Conservation (phyloP, 2,888 invertebrate species). For the Uloborus plumipes region DNA sequence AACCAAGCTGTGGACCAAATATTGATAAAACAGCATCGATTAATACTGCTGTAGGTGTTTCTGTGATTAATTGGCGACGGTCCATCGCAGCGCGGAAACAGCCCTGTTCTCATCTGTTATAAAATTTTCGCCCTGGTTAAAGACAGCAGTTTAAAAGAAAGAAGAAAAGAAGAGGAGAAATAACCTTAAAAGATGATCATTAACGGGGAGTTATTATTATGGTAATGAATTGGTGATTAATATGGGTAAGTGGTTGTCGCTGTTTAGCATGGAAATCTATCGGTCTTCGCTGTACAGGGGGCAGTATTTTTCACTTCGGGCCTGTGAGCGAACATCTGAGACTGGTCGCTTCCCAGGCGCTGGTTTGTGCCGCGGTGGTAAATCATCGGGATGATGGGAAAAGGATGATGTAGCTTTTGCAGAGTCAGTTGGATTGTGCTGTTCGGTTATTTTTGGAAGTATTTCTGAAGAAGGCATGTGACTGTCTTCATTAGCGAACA, state of each 20-base stretch:
- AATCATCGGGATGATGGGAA: conserved; percentile 38
- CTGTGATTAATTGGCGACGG: conserved; percentile 58
- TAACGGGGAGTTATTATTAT: conserved; percentile 61
- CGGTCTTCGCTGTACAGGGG: conserved; percentile 1
- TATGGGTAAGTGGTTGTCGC: conserved; percentile 27
- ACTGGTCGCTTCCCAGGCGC: conserved; percentile 27
- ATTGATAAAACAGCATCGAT: conserved; percentile 60
- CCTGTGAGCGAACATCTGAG: conserved; percentile 11
- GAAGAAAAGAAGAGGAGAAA: conserved; percentile 4
- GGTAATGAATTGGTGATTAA: conserved; percentile 64
- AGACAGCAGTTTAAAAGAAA: not conserved
- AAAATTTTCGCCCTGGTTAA: conserved; percentile 31
- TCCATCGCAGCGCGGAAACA: conserved; percentile 20
- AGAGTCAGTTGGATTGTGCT: too few species aligned
- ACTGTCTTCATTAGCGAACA: too few species aligned
- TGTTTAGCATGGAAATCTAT: conserved; percentile 47
- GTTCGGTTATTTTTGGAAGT: too few species aligned
- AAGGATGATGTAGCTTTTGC: not conserved
- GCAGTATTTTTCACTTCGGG: conserved; percentile 52
- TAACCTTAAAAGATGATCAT: conserved; percentile 44
- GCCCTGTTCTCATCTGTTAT: conserved; percentile 27
- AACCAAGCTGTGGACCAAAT: conserved; percentile 33
- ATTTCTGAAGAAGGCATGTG: too few species aligned
- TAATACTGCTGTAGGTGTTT: conserved; percentile 42
- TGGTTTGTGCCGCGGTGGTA: conserved; percentile 30